These are phyloP conservation scores for Agrilus planipennis DNA, from an alignment of 1,140 invertebrate species.

Conservation along the genomic window DNA sequence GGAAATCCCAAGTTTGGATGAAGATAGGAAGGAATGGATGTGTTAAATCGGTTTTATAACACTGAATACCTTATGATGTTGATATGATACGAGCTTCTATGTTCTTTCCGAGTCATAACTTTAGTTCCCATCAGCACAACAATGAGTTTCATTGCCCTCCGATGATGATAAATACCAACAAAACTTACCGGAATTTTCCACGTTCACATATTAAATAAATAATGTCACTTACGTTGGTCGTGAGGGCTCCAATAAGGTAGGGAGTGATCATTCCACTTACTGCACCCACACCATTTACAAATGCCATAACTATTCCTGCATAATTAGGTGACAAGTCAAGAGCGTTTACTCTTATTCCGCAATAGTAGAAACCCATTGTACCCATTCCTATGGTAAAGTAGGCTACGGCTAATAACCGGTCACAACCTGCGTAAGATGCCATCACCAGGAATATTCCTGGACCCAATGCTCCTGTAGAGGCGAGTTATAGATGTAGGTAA, in stretches of 20 bases:
- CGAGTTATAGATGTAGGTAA: too few species aligned
- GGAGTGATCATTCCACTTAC: conserved; percentile 71
- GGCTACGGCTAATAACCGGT: conserved; percentile 47
- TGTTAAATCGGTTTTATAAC: too few species aligned
- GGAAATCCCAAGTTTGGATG: too few species aligned
- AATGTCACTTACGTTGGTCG: conserved; percentile 48
- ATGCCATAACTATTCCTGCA: conserved; percentile 73
- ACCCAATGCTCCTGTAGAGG: too few species aligned
- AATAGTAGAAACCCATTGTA: conserved; percentile 64
- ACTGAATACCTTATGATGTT: neutral
- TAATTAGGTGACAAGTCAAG: conserved; percentile 75
- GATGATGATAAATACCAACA: too few species aligned
- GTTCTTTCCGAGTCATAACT: neutral
- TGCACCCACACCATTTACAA: conserved; percentile 75
- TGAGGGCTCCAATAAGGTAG: conserved; percentile 62
- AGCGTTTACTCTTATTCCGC: conserved; percentile 71
- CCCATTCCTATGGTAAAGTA: conserved; percentile 62
- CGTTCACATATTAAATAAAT: neutral
- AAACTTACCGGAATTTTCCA: too few species aligned
- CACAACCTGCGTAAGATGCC: conserved; percentile 70
- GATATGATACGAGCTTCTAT: neutral
- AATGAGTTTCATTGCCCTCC: too few species aligned
- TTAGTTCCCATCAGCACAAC: neutral
- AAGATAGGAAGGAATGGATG: too few species aligned
- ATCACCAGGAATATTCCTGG: conserved; percentile 67